Evolutionary conservation across 2,113 vertebrate genomes (phyloP).

Genomic region (Leptodactylus fuscus): DNA sequence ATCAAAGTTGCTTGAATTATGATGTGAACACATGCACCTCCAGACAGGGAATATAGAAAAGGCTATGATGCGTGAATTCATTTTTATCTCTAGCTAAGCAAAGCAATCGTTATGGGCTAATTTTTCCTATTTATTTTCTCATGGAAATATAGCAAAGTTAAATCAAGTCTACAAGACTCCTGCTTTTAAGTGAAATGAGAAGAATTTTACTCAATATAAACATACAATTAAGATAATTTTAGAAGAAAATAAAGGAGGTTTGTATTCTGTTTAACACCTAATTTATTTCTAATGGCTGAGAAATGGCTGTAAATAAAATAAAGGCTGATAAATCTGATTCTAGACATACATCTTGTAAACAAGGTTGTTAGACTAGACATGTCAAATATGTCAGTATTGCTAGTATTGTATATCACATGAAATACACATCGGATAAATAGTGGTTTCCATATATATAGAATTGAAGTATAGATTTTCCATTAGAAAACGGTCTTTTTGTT

Average conservation of each 20-base stretch:
- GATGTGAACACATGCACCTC: constrained; percentile 52
- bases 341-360: neutral
- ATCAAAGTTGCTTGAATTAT: constrained; percentile 57
- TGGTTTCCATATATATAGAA: too few species aligned
- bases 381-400: too few species aligned
- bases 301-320: constrained; percentile 3
- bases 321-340: neutral
- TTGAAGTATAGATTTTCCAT: too few species aligned
- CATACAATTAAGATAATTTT: constrained; percentile 39
- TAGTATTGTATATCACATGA: too few species aligned
- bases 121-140: constrained; percentile 59
- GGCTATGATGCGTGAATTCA: constrained; percentile 47
- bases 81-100: constrained; percentile 56
- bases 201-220: constrained; percentile 16
- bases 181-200: constrained; percentile 39
- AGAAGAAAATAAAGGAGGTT: constrained; percentile 6
- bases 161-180: constrained; percentile 52
- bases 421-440: too few species aligned
- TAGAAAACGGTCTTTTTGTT: too few species aligned
- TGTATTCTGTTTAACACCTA: constrained; percentile 12
- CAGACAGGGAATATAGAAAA: constrained; percentile 44
- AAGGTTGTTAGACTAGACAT: too few species aligned
- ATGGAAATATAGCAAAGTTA: constrained; percentile 50
- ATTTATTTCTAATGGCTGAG: neutral
- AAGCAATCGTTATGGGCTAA: constrained; percentile 53